Percentiles rank a stretch among this genome's conserved stretches.
Conservation (phyloP, 2,888 invertebrate genomes). For the Himalopsyche kuldschensis region DNA sequence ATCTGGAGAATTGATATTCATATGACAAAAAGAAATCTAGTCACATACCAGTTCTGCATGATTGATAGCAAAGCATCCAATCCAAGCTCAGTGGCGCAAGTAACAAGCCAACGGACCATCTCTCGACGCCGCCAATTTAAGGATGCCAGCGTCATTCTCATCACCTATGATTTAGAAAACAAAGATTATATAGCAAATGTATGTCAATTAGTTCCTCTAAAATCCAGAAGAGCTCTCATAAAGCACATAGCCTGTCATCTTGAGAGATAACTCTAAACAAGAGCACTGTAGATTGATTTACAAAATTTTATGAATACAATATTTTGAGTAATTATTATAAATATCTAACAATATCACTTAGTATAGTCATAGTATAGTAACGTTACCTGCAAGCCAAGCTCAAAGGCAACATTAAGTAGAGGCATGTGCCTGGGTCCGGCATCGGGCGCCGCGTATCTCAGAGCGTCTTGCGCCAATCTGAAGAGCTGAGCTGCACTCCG, state of each 20-base stretch:
- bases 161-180: conserved; percentile 59
- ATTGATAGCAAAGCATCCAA: conserved; percentile 78
- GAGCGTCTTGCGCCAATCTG: conserved; percentile 82
- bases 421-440: conserved; percentile 77
- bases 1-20: too few relatives aligned
- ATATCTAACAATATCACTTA: not conserved
- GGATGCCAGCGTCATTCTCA: conserved; percentile 80
- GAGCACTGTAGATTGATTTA: too few relatives aligned
- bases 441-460: conserved; percentile 75
- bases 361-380: too few relatives aligned
- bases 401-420: conserved; percentile 77
- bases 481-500: conserved; percentile 83
- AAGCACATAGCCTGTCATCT: too few relatives aligned
- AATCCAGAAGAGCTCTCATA: too few relatives aligned
- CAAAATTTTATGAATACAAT: too few relatives aligned
- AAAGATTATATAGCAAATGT: too few relatives aligned
- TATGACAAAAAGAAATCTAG: too few relatives aligned
- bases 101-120: conserved; percentile 86
- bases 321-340: too few relatives aligned
- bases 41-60: conserved; percentile 75
- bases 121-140: conserved; percentile 82
- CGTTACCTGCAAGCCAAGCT: conserved; percentile 73
- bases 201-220: too few relatives aligned
- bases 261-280: too few relatives aligned
- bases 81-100: conserved; percentile 82